phyloP scores from a whole-genome alignment of 1,140 invertebrate genomes.

The Aphelinus certus region DNA sequence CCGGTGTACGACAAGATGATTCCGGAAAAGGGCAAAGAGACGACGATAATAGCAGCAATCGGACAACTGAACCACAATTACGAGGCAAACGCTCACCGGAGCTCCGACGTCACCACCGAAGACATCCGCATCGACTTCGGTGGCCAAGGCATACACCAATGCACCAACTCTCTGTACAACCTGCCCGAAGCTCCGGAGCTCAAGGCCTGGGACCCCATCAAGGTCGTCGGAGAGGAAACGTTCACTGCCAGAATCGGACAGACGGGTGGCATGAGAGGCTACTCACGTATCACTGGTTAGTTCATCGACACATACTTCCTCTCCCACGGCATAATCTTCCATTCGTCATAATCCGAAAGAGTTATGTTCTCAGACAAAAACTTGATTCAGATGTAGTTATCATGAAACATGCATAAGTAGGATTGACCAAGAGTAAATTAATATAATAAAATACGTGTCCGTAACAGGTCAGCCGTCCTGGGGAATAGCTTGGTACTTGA shows the following conservation, averaged over 20 bases:
- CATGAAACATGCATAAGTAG: too few relatives aligned
- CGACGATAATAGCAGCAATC: conserved; percentile 87
- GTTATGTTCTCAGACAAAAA: too few relatives aligned
- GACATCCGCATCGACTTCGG: conserved; percentile 82
- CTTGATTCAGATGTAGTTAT: too few relatives aligned
- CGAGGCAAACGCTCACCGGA: conserved; percentile 84
- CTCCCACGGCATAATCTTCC: too few relatives aligned
- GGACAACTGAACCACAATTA: conserved; percentile 80
- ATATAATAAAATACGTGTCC: neutral
- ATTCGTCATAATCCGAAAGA: too few relatives aligned
- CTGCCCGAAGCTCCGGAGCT: conserved; percentile 53
- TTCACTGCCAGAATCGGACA: conserved; percentile 85
- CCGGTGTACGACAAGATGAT: conserved; percentile 76
- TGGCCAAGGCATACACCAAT: conserved; percentile 65
- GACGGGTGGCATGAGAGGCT: conserved; percentile 82
- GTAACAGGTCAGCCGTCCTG: conserved; percentile 77
- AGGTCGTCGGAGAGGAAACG: conserved; percentile 61
- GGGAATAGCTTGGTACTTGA: conserved; percentile 95
- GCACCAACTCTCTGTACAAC: conserved; percentile 63
- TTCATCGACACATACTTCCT: neutral
- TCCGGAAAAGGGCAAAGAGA: conserved; percentile 69
- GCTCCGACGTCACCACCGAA: conserved; percentile 75
- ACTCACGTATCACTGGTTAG: conserved; percentile 79
- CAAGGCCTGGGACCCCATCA: conserved; percentile 71
- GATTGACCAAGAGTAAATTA: too few relatives aligned